Conservation (phyloP, 2,888 invertebrate genomes). For the Flexamia atlantica region DNA sequence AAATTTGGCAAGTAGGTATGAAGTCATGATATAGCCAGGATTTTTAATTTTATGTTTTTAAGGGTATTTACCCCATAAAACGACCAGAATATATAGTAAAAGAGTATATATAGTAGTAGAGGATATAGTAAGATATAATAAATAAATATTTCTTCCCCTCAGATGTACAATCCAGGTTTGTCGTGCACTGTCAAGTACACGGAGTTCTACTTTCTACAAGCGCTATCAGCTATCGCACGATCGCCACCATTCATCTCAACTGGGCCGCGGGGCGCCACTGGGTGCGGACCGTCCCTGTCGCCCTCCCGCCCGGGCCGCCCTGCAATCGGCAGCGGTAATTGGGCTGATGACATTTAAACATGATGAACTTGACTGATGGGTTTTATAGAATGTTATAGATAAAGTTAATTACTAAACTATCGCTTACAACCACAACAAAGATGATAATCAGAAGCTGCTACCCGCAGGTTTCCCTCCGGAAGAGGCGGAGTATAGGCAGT, state of each 20-base stretch:
- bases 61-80: no score
- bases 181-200: conserved; percentile 22
- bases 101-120: no score
- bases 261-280: background rate
- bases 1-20: no score
- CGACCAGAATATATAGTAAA: no score
- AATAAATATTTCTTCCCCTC: no score
- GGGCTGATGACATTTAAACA: conserved; percentile 17
- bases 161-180: background rate
- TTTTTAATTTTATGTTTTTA: no score
- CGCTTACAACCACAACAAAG: no score
- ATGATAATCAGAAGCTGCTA: no score
- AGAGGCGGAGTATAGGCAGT: no score
- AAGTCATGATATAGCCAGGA: no score
- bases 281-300: background rate
- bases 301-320: background rate
- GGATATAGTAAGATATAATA: no score
- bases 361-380: conserved; percentile 15
- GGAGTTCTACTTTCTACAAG: conserved; percentile 43
- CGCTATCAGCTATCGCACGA: conserved; percentile 39
- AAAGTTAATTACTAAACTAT: background rate
- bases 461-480: no score
- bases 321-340: background rate
- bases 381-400: background rate
- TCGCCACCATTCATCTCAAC: conserved; percentile 36